Evolutionary conservation across 2,113 vertebrate genomes (phyloP), one percentile per base, ranked within the genome.

Genomic region (Ranitomeya variabilis): DNA sequence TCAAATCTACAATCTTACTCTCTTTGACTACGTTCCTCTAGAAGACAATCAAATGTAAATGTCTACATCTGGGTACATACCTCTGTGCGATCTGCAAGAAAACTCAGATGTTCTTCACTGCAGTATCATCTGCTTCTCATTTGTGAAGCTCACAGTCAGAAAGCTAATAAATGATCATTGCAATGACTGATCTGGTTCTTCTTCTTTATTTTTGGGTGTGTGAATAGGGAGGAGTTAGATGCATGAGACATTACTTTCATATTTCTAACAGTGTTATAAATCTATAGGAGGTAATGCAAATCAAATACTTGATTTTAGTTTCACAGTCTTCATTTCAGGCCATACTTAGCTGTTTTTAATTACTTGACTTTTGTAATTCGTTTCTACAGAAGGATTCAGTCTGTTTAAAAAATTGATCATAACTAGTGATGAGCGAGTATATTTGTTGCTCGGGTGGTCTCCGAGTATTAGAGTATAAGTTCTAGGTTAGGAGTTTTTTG

Each of bases 131-230:
- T 81, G 57, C 79, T 83, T 83, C 67, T 45, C 26, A 51, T 74
- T 26, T 82, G 79, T 59, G 73, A 57, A 62, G 67, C 5, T 83
- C 87, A 52, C 60, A 9, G 80, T 54, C 55, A 87, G 21, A 74
- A 60, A 13, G 18, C 52, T 83, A 55, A 74, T 76, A 51, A 88
- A 88, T 13, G n/a, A 55, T 21, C 37, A 73, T 74, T 64, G 80
- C 10, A 74, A 82, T 83, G 80, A 82, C 26, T 14, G 31, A 76
- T 88, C 87, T 82, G 66, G 87, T 88, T 83, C 60, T 74, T 83
- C 87, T 83, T 80, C 78, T 87, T 79, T 86, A 54, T n/a, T 71
- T 81, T 45, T 52, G 87, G 80, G 52, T 66, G 87, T 83, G 67
- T 8, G 54, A 31, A 21, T 14, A 87, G 79, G 86, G 78, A 81